Evolutionary conservation across 2,888 invertebrate species (phyloP), one percentile per base, ranked within the genome.

Genomic region (Protodeltote pygarga): DNA sequence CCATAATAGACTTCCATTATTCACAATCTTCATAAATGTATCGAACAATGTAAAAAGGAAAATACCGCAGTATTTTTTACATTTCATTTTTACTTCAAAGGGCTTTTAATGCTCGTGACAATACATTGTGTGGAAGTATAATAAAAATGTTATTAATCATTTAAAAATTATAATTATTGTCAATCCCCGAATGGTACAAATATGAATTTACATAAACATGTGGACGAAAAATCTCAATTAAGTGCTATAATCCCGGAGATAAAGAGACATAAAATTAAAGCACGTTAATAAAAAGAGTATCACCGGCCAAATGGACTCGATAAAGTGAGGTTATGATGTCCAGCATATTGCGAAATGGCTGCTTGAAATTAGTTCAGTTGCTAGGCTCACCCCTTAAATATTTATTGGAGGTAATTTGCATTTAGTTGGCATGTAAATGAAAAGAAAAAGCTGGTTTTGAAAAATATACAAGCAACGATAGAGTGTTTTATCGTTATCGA

Each of bases 251-350:
- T 79, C 75, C 73, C 67, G 62, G 76, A 82, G 82, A 86, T 86
- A 86, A 81, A 79, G 77, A 81, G 81, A 81, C 84, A 85, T 89
- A 83, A 89, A 87, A 87, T 83, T 87, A 83, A 90, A 89, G 83
- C 75, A 86, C 78, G 84, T 76, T 87, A 86, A 89, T 87, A 89
- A 89, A 89, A 89, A 87, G 81, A 84, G 81, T 77, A 83, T 82
- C 79, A 77, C 75, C 73, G 72, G 86, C 85, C 88, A 87, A 89
- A 89, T 87, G 85, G 81, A 79, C 77, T 79, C 81, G 75, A 84
- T 87, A 85, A 87, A 87, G 79, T 76, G 74, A 81, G 77, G 83
- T 77, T 86, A 83, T 86, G 81, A 82, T 79, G 83, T 73, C 76
- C 77, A 80, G 77, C 78, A 80, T 82, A 75, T 80, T 84, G 77